Base-by-base conservation (phyloP, 2,797 vertebrate genomes). In the Pristis pectinata region DNA sequence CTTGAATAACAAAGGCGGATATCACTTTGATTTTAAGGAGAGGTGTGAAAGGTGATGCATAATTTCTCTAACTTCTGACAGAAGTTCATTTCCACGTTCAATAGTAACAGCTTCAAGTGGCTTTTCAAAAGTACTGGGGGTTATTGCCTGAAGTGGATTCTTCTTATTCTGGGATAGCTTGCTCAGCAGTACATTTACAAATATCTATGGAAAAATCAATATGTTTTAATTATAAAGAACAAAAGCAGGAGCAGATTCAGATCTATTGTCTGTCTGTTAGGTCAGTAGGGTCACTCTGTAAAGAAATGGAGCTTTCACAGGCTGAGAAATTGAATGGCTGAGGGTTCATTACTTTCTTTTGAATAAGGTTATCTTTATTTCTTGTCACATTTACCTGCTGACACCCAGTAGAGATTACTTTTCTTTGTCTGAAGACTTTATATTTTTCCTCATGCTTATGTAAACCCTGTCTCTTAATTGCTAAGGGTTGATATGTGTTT, bases 181-280 rank as follows among this genome's bases (percentile, higher is more conserved):
- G 92, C 24, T 94, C 92, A 76, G 72, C 44, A 53, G 67, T 76
- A 76, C 27, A 76, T 94, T 94, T 74, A 76, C 92, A 94, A 94
- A 94, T 94, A 93, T 93, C 67, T 74, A 53, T 76, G 17, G 92
- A 94, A 94, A 72, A 94, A 76, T 94, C 72, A 76, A 94, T 94
- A 56, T 94, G 61, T 91, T 91, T 91, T 76, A 94, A 74, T 94
- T 94, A 94, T 72, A 49, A 94, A 74, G 92, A 56, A 94, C 92
- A 76, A 74, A 74, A 76, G 22, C 92, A 76, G 76, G 70, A 94
- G 27, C 92, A 74, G 92, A 56, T 94, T 94, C 37, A 94, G 92
- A 74, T 94, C 67, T 74, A 53, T 94, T 74, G 67, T 94, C 67
- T 74, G 70, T n/a, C 70, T 94, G 76, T 34, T 56, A 94, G 44